A percentile compares a stretch with the other conserved stretches of the same genome.
These are phyloP conservation scores for Manis crassicaudata DNA, from an alignment of 2,797 vertebrate genomes.

Conservation along the genomic window DNA sequence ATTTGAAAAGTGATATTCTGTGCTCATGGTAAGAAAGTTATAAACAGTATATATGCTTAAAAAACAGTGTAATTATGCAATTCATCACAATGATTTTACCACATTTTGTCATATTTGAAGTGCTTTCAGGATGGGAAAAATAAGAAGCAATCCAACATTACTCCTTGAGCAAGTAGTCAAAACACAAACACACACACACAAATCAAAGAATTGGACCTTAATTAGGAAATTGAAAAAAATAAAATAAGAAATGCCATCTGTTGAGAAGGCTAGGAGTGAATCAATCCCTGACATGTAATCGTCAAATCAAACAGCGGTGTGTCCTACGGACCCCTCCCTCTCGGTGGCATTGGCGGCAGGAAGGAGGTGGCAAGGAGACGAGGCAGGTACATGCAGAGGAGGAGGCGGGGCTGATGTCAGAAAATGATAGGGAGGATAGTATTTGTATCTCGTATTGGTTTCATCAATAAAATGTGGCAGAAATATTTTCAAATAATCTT, in stretches of 20 bases:
- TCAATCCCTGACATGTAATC: rapidly evolving
- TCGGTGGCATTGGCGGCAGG: background rate
- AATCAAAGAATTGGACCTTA: background rate
- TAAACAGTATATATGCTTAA: background rate
- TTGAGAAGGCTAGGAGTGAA: background rate
- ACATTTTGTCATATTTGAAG: background rate
- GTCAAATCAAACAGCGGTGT: background rate
- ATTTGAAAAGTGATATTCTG: background rate
- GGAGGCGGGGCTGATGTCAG: background rate
- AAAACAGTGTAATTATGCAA: background rate
- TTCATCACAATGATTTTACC: background rate
- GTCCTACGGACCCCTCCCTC: rapidly evolving
- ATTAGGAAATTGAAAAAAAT: background rate
- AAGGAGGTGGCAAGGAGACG: background rate
- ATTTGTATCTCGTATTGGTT: background rate
- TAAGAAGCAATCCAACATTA: background rate
- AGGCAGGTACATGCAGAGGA: background rate
- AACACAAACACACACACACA: background rate
- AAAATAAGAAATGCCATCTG: background rate
- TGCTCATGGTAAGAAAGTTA: background rate
- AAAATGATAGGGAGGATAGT: background rate
- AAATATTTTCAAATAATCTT: background rate
- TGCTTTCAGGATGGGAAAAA: background rate
- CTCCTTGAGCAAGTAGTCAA: background rate
- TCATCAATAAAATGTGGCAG: background rate